A percentile compares a stretch with the other conserved stretches of the same genome.
These are phyloP conservation scores for Perodicticus potto DNA, from an alignment of 2,797 vertebrate genomes.

Conservation along the genomic window DNA sequence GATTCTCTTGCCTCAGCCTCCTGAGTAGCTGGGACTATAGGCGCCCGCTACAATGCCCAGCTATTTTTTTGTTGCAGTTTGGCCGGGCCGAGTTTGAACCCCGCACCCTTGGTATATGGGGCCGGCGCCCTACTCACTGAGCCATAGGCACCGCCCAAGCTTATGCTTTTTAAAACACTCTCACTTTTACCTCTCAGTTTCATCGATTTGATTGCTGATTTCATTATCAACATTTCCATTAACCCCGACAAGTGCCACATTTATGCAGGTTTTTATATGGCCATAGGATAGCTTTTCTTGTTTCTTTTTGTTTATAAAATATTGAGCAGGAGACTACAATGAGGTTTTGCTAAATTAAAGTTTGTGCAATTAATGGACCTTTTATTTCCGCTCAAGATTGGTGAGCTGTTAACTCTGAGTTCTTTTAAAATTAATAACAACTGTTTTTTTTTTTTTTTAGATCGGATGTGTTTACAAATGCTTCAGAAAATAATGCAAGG, in stretches of 20 bases:
- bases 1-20: too few relatives aligned
- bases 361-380: neutral
- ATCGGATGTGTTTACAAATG: slow-evolving; percentile 2
- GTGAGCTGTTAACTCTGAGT: neutral
- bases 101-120: too few relatives aligned
- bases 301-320: neutral
- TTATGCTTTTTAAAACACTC: neutral
- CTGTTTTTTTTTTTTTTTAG: slow-evolving; percentile 27
- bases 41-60: too few relatives aligned
- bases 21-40: too few relatives aligned
- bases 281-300: neutral
- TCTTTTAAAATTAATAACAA: slow-evolving; percentile 29
- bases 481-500: slow-evolving; percentile 32
- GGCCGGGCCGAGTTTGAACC: too few relatives aligned
- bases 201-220: neutral
- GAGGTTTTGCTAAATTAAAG: slow-evolving; percentile 35
- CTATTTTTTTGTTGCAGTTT: too few relatives aligned
- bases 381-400: slow-evolving; percentile 48
- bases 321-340: neutral
- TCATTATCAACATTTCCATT: neutral
- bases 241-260: neutral
- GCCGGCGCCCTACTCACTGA: too few relatives aligned
- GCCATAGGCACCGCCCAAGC: neutral
- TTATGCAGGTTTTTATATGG: neutral
- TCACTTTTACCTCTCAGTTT: neutral